These are phyloP conservation scores for Melieria crassipennis DNA, from an alignment of 2,888 invertebrate genomes.

Conservation along the genomic window DNA sequence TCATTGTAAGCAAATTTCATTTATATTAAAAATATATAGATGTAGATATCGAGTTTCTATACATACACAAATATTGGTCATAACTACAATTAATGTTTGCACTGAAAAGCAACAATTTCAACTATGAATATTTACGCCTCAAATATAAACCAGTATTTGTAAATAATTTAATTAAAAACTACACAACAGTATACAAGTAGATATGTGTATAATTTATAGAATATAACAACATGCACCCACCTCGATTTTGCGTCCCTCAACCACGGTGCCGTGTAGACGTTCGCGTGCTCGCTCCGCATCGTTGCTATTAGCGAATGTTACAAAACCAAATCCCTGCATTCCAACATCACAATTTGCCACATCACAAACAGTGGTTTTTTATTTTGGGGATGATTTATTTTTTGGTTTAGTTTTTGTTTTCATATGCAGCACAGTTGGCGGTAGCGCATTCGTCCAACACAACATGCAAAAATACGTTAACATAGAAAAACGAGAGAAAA, in stretches of 20 bases:
- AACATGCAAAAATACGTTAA: background rate
- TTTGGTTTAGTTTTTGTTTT: too few relatives aligned
- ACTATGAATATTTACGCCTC: conserved; percentile 33
- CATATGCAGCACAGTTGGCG: too few relatives aligned
- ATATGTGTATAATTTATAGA: conserved; percentile 6
- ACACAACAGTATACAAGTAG: conserved; percentile 9
- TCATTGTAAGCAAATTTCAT: conserved; percentile 31
- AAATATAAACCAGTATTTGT: background rate
- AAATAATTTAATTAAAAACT: background rate
- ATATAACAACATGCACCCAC: conserved; percentile 89
- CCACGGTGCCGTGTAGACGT: conserved; percentile 99
- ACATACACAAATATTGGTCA: background rate
- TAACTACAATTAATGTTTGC: background rate
- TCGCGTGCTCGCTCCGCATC: conserved; percentile 99
- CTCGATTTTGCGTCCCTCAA: conserved; percentile 99
- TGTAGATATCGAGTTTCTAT: conserved; percentile 4
- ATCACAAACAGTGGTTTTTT: conserved; percentile 8
- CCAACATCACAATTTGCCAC: conserved; percentile 13
- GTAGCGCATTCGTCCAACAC: too few relatives aligned
- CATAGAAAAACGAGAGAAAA: background rate
- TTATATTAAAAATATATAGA: background rate
- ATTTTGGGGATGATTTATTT: conserved; percentile 9
- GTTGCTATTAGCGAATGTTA: conserved; percentile 99
- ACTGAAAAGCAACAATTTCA: conserved; percentile 11
- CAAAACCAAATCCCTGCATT: conserved; percentile 99